Percentiles rank a stretch among this genome's conserved stretches.
Evolutionary conservation across 2,113 vertebrate genomes (phyloP).

Genomic region (Chlorodrepanis virens): DNA sequence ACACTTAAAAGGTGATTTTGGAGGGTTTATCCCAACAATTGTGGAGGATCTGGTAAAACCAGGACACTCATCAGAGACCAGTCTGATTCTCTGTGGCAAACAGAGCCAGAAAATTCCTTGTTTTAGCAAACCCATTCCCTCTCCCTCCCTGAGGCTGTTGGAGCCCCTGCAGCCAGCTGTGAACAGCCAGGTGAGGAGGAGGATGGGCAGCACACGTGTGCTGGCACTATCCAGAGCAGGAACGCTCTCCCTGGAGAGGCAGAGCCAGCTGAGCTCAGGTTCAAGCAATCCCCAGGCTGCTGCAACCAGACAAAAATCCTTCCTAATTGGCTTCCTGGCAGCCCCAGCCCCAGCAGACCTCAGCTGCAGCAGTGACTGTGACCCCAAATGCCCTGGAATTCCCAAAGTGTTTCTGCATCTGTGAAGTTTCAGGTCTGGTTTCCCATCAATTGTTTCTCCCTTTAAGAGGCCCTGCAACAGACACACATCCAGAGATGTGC

Average conservation of each 20-base stretch:
- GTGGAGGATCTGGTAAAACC: not conserved
- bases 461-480: not conserved
- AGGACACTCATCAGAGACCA: not conserved
- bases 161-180: not conserved
- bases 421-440: not conserved
- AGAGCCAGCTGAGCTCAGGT: conserved; percentile 43
- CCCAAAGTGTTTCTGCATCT: not conserved
- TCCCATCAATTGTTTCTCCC: not conserved
- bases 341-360: not conserved
- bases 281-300: conserved; percentile 21
- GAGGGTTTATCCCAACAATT: not conserved
- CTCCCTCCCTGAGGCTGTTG: not conserved
- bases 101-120: not conserved
- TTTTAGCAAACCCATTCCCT: not conserved
- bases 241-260: not conserved
- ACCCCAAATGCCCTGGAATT: not conserved
- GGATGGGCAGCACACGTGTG: not conserved
- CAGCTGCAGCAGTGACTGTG: not conserved
- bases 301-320: conserved; percentile 20
- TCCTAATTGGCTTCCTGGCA: conserved; percentile 24
- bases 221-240: not conserved
- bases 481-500: not conserved
- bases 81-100: not conserved
- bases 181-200: conserved; percentile 1
- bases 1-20: no score